phyloP scores from a whole-genome alignment of 2,888 invertebrate species.

The Gymnocheta viridis region DNA sequence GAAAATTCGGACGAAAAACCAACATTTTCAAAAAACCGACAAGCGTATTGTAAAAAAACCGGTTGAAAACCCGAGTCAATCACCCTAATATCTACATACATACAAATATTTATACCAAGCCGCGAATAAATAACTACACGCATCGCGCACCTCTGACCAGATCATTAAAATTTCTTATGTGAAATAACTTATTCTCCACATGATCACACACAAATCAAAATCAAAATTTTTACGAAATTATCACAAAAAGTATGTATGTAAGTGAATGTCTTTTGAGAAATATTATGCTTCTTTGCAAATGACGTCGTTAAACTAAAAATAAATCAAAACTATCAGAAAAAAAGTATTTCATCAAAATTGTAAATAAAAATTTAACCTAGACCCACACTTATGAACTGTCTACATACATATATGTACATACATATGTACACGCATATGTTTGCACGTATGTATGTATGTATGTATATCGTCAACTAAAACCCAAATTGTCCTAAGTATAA shows the following conservation, averaged over 20 bases:
- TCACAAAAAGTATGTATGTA: background rate
- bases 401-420: background rate
- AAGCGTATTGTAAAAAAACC: too few relatives aligned
- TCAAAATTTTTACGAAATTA: constrained; percentile 8
- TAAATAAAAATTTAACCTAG: constrained; percentile 36
- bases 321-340: constrained; percentile 14
- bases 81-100: too few relatives aligned
- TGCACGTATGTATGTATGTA: background rate
- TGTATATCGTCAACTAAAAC: too few relatives aligned
- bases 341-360: constrained; percentile 6
- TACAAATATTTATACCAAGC: too few relatives aligned
- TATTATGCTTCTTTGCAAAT: constrained; percentile 46
- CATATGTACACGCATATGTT: background rate
- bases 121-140: too few relatives aligned
- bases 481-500: too few relatives aligned
- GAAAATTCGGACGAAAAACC: too few relatives aligned
- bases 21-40: too few relatives aligned
- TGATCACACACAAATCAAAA: background rate
- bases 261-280: constrained; percentile 16
- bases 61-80: too few relatives aligned
- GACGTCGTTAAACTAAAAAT: constrained; percentile 64
- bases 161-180: background rate
- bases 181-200: constrained; percentile 11
- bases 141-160: too few relatives aligned
- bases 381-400: constrained; percentile 25